Percentiles rank a stretch among this genome's conserved stretches.
phyloP scores from a whole-genome alignment of 2,113 vertebrate species.

The Gymnocephalus cernua region DNA sequence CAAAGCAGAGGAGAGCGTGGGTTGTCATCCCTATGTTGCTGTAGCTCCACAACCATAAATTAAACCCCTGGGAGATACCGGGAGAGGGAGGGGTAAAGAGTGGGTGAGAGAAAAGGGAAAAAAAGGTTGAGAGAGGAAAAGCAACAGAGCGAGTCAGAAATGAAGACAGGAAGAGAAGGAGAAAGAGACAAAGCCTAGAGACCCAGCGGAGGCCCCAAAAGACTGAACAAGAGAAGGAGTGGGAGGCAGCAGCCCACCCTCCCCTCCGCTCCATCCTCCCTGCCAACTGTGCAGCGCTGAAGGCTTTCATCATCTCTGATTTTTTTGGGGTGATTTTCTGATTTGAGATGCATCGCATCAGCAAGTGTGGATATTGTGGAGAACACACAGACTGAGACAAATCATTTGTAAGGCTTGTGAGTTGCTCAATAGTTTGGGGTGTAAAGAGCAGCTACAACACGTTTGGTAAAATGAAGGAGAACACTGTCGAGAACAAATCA shows the following conservation, averaged over 20 bases:
- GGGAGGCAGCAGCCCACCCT: conserved; percentile 59
- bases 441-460: neutral
- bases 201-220: conserved; percentile 60
- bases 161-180: conserved; percentile 55
- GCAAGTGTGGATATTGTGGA: conserved; percentile 40
- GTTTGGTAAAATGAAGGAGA: neutral
- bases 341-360: conserved; percentile 60
- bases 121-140: conserved; percentile 47
- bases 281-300: conserved; percentile 61
- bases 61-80: conserved; percentile 77
- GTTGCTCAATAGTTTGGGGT: conserved; percentile 14
- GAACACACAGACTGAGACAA: conserved; percentile 52
- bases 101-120: conserved; percentile 56
- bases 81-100: conserved; percentile 63
- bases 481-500: neutral
- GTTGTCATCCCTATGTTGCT: conserved; percentile 75
- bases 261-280: conserved; percentile 45
- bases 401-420: conserved; percentile 52
- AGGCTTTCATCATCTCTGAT: conserved; percentile 72
- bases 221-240: conserved; percentile 69
- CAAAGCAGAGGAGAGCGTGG: conserved; percentile 74
- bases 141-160: conserved; percentile 55
- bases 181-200: conserved; percentile 61
- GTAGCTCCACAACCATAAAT: conserved; percentile 79
- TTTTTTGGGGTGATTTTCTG: conserved; percentile 60